Evolutionary conservation across 1,140 invertebrate species (phyloP).

Genomic region (Conus betulinus): DNA sequence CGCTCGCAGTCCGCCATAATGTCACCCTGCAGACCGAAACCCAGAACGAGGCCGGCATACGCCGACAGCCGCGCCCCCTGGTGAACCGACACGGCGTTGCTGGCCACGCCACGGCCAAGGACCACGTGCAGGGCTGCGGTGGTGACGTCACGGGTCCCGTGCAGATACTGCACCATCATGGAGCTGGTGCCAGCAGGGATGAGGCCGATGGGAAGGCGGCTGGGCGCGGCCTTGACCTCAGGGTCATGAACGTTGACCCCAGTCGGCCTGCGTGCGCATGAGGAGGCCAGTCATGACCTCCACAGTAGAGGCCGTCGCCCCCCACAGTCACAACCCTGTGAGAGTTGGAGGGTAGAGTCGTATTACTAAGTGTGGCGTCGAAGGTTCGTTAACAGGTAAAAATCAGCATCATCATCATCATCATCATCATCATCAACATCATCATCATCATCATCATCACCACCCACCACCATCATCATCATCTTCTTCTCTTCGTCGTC

Average conservation of each 20-base stretch:
- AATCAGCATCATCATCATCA: no score
- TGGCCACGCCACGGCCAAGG: constrained; percentile 32
- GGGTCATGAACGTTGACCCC: constrained; percentile 53
- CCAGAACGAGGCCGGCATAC: constrained; percentile 53
- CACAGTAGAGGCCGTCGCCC: constrained; percentile 62
- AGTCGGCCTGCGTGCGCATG: constrained; percentile 48
- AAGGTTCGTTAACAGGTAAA: background rate
- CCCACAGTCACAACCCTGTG: constrained; percentile 62
- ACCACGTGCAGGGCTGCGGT: constrained; percentile 54
- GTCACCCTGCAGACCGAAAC: constrained; percentile 60
- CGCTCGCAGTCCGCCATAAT: constrained; percentile 59
- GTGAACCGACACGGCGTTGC: constrained; percentile 55
- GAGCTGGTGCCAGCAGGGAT: constrained; percentile 59
- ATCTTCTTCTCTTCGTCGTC: no score
- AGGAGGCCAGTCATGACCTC: constrained; percentile 62
- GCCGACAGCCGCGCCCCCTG: constrained; percentile 45
- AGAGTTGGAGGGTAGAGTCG: background rate
- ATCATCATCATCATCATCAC: no score
- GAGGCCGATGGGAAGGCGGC: constrained; percentile 56
- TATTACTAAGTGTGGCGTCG: background rate
- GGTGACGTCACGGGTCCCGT: constrained; percentile 52
- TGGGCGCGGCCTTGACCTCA: constrained; percentile 43
- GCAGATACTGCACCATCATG: constrained; percentile 50
- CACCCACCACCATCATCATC: no score
- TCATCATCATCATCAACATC: no score